phyloP scores from a whole-genome alignment of 2,888 invertebrate genomes.

The Ctena decussata region DNA sequence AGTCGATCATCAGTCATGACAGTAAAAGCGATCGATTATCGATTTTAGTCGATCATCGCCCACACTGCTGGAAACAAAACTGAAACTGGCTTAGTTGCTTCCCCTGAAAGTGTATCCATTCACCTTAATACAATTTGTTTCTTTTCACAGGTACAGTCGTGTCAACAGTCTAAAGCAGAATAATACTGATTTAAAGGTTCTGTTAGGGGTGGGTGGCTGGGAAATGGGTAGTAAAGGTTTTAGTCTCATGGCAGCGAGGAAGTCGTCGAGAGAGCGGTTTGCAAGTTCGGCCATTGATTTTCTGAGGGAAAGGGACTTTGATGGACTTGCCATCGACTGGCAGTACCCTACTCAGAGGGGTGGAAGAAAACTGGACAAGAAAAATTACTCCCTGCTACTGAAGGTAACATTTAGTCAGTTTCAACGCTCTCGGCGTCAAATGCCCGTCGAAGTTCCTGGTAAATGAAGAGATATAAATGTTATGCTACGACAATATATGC shows the following conservation, averaged over 20 bases:
- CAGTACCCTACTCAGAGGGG: constrained; percentile 62
- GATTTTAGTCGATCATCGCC: no score
- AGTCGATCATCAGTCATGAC: no score
- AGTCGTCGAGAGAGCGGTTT: constrained; percentile 34
- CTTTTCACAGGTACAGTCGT: constrained; percentile 47
- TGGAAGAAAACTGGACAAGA: constrained; percentile 38
- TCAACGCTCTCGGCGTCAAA: no score
- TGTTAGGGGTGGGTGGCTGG: constrained; percentile 96
- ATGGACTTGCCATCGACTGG: constrained; percentile 64
- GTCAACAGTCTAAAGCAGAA: constrained; percentile 52
- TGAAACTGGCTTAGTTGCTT: no score
- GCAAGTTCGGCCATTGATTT: constrained; percentile 43
- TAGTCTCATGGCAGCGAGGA: constrained; percentile 45
- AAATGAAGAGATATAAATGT: no score
- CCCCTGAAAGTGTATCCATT: no score
- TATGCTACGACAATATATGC: no score
- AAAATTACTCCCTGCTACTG: constrained; percentile 53
- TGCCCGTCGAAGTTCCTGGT: no score
- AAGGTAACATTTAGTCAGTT: no score
- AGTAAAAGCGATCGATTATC: no score
- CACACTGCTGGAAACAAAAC: no score
- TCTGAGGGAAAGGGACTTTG: constrained; percentile 53
- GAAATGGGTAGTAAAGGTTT: constrained; percentile 92
- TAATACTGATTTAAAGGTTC: constrained; percentile 91
- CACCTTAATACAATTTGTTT: no score